phyloP scores from a whole-genome alignment of 1,140 invertebrate genomes.

The Oryzaephilus surinamensis region DNA sequence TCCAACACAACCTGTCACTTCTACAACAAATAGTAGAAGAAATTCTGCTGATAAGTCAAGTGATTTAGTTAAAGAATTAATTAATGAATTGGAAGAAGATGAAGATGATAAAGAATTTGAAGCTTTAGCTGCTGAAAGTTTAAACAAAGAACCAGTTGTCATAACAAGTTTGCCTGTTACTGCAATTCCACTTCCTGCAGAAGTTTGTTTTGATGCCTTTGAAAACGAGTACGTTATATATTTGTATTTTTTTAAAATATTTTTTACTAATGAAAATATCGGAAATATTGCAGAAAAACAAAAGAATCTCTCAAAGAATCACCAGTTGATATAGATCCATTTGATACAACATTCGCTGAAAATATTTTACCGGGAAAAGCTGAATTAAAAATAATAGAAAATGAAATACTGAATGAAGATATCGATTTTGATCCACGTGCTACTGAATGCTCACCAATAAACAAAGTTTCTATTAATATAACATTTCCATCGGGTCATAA shows the following conservation, averaged over 20 bases:
- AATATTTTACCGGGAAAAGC: conserved; percentile 59
- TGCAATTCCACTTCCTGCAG: conserved; percentile 19
- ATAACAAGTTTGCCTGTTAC: no score
- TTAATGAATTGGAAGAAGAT: conserved; percentile 26
- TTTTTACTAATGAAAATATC: conserved; percentile 4
- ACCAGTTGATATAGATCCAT: conserved; percentile 51
- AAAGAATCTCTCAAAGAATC: conserved; percentile 5
- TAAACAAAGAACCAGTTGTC: conserved; percentile 42
- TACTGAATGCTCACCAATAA: conserved; percentile 34
- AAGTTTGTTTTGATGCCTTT: conserved; percentile 50
- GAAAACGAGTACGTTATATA: conserved; percentile 32
- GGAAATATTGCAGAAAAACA: conserved; percentile 2
- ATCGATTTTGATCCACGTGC: conserved; percentile 57
- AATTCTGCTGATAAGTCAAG: conserved; percentile 35
- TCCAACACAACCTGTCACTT: conserved; percentile 24
- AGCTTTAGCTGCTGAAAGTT: conserved; percentile 58
- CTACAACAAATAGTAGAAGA: neutral
- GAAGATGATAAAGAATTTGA: conserved; percentile 65
- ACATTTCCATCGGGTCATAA: conserved; percentile 39
- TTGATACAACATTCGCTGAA: conserved; percentile 75
- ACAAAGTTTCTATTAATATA: conserved; percentile 44
- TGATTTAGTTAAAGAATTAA: conserved; percentile 45
- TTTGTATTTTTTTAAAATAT: neutral
- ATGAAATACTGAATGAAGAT: conserved; percentile 47
- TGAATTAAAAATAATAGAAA: conserved; percentile 52